Conservation (phyloP, 2,888 invertebrate genomes). For the Pachymerium ferrugineum region DNA sequence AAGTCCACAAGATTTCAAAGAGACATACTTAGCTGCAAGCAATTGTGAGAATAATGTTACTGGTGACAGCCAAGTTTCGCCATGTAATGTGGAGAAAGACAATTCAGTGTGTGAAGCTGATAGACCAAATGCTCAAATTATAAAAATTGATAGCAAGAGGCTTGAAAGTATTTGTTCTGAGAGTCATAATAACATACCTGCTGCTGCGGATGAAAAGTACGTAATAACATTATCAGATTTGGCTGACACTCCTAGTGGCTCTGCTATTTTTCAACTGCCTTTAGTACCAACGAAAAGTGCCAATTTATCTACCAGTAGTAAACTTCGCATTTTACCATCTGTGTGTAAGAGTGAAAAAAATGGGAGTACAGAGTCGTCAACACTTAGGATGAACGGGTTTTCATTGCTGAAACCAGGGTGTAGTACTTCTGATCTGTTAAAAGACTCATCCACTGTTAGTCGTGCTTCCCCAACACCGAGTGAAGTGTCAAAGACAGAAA, state of each 20-base stretch:
- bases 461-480: conserved; percentile 43
- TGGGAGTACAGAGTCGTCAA: conserved; percentile 36
- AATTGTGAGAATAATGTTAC: neutral
- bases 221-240: conserved; percentile 28
- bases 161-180: neutral
- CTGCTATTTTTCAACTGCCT: neutral
- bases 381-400: conserved; percentile 36
- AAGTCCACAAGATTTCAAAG: conserved; percentile 41
- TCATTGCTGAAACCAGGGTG: conserved; percentile 40
- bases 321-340: neutral
- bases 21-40: conserved; percentile 38
- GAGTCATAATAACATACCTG: no score
- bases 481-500: conserved; percentile 43
- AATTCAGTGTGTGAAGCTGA: neutral
- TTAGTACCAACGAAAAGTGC: neutral
- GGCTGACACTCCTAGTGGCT: neutral
- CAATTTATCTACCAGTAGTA: neutral
- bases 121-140: neutral
- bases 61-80: no score
- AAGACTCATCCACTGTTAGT: conserved; percentile 41
- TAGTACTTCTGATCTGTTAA: conserved; percentile 41
- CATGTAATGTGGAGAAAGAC: neutral
- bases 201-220: conserved; percentile 18
- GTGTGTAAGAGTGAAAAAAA: conserved; percentile 9
- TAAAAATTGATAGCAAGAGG: neutral